These are phyloP conservation scores for Nanger granti DNA, from an alignment of 2,113 vertebrate species.

Conservation along the genomic window DNA sequence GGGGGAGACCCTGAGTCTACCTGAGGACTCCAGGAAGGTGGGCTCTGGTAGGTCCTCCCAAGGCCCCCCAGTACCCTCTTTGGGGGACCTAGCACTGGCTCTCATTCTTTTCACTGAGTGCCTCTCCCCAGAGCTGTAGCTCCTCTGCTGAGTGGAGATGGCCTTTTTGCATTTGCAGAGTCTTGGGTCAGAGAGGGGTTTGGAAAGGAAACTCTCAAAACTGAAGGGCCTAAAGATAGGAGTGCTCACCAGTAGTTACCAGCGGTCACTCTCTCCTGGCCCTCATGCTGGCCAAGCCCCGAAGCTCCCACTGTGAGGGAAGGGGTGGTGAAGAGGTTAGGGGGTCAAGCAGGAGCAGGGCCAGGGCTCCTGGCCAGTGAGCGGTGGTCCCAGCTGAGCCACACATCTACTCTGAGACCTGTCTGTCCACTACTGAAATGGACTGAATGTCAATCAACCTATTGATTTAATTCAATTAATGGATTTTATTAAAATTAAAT, in stretches of 20 bases:
- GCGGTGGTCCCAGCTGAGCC: not conserved
- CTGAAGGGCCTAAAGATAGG: not conserved
- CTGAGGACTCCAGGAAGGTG: not conserved
- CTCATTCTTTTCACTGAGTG: not conserved
- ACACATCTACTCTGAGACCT: not conserved
- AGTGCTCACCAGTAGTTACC: not conserved
- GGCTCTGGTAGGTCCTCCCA: not conserved
- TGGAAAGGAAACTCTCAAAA: not conserved
- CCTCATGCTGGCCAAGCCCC: not conserved
- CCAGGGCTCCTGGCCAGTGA: not conserved
- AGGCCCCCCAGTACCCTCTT: not conserved
- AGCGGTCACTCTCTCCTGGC: not conserved
- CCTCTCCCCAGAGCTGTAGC: not conserved
- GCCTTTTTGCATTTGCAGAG: not conserved
- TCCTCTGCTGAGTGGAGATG: accelerated
- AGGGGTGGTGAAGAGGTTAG: not conserved
- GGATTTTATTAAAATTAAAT: not conserved
- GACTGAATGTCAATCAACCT: not conserved
- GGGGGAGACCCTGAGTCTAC: not conserved
- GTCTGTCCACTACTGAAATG: not conserved
- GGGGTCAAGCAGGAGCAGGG: not conserved
- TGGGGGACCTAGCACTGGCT: not conserved
- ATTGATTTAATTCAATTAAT: not conserved
- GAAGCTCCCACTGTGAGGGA: not conserved
- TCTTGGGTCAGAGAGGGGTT: not conserved